Percentiles rank a stretch among this genome's conserved stretches.
These are phyloP conservation scores for Rutpela maculata DNA, from an alignment of 2,888 invertebrate genomes.

Conservation along the genomic window DNA sequence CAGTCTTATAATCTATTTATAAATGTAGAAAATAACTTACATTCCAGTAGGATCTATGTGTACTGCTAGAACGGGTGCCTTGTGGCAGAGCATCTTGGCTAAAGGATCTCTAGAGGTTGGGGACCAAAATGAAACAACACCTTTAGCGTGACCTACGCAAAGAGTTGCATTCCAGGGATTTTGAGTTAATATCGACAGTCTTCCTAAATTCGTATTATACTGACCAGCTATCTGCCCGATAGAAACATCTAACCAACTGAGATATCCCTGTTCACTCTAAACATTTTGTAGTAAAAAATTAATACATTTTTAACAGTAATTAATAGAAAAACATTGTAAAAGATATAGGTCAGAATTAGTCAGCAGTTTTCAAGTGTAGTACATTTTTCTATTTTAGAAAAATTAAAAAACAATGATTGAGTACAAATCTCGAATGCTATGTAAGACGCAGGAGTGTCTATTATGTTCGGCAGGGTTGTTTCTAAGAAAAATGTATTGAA, in stretches of 20 bases:
- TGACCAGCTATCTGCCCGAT: conserved; percentile 91
- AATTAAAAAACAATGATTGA: too few species aligned
- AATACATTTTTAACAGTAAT: too few species aligned
- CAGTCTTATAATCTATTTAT: background rate
- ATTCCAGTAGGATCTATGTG: conserved; percentile 90
- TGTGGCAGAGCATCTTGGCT: conserved; percentile 94
- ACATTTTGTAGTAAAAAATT: conserved; percentile 49
- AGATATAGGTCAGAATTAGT: too few species aligned
- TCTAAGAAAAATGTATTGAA: too few species aligned
- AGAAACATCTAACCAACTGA: conserved; percentile 96
- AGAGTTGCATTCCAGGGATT: conserved; percentile 96
- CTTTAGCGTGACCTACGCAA: conserved; percentile 92
- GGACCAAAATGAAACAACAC: conserved; percentile 96
- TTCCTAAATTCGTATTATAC: conserved; percentile 85
- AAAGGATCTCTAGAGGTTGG: conserved; percentile 91
- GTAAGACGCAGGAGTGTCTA: too few species aligned
- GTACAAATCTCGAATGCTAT: too few species aligned
- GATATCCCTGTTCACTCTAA: conserved; percentile 84
- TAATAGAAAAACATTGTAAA: too few species aligned
- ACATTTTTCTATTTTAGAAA: too few species aligned
- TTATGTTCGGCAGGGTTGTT: too few species aligned
- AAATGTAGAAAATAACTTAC: conserved; percentile 75
- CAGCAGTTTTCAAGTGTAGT: too few species aligned
- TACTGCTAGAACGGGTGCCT: conserved; percentile 85
- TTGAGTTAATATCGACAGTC: conserved; percentile 90